Evolutionary conservation across 2,888 invertebrate genomes (phyloP).

Genomic region (Luffia ferchaultella): DNA sequence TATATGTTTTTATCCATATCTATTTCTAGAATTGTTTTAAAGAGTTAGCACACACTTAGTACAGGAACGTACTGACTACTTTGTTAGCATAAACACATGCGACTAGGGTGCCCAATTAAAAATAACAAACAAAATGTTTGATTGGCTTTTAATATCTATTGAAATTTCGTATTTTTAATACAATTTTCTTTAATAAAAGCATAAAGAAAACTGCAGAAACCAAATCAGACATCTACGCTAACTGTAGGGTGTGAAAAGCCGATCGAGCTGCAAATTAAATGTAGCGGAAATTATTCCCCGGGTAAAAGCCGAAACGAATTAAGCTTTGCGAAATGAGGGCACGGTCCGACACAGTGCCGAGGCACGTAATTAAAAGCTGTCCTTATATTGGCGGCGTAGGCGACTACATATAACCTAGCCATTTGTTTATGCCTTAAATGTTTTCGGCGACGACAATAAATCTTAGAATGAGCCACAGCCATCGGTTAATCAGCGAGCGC

Average conservation of each 20-base stretch:
- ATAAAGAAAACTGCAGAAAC: neutral
- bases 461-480: neutral
- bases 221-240: conserved; percentile 2
- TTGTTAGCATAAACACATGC: too few species aligned
- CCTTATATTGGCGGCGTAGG: neutral
- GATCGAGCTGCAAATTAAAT: conserved; percentile 7
- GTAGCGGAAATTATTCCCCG: conserved; percentile 9
- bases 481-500: neutral
- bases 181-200: neutral
- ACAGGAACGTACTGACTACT: too few species aligned
- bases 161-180: neutral
- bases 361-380: neutral
- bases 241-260: conserved; percentile 3
- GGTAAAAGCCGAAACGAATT: conserved; percentile 8
- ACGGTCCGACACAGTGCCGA: too few species aligned
- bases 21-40: too few species aligned
- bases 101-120: too few species aligned
- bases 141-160: neutral
- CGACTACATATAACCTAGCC: neutral
- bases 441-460: neutral
- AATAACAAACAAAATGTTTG: too few species aligned
- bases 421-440: neutral
- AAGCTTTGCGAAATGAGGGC: conserved; percentile 1
- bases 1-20: too few species aligned
- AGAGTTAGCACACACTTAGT: too few species aligned